phyloP scores from a whole-genome alignment of 2,113 vertebrate genomes.

The Halichoeres trimaculatus region DNA sequence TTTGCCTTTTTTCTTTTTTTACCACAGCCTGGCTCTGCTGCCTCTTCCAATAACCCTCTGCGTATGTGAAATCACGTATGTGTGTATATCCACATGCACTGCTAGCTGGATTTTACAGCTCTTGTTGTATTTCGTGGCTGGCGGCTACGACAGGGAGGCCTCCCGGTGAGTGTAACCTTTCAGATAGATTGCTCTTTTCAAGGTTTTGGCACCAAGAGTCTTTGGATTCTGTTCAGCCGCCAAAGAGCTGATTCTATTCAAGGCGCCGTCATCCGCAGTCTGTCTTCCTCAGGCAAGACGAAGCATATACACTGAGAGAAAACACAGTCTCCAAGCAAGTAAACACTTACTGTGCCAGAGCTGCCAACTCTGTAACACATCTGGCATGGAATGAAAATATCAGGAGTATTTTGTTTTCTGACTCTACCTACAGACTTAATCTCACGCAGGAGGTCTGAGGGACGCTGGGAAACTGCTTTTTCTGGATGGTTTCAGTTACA shows the following conservation, averaged over 20 bases:
- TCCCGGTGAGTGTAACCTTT: constrained; percentile 48
- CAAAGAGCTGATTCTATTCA: constrained; percentile 31
- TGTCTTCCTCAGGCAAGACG: constrained; percentile 53
- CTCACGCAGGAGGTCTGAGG: constrained; percentile 1
- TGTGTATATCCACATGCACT: not conserved
- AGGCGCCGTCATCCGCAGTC: constrained; percentile 11
- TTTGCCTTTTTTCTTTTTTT: too few species aligned
- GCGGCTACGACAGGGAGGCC: constrained; percentile 28
- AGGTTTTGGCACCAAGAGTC: constrained; percentile 35
- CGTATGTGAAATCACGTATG: constrained; percentile 2
- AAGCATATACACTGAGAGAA: constrained; percentile 51
- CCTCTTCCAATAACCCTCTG: constrained; percentile 44
- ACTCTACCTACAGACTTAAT: not conserved
- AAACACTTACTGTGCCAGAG: constrained; percentile 52
- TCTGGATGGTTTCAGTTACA: not conserved
- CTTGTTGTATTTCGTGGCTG: not conserved
- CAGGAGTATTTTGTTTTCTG: constrained; percentile 25
- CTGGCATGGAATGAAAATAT: constrained; percentile 27
- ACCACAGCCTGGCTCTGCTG: constrained; percentile 15
- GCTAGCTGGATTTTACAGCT: constrained; percentile 1
- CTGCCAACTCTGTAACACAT: constrained; percentile 46
- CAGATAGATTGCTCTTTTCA: constrained; percentile 41
- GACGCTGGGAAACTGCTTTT: not conserved
- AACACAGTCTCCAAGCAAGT: constrained; percentile 71
- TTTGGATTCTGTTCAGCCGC: constrained; percentile 27